Conservation (phyloP, 1,140 invertebrate genomes). For the Drosophila dunni region DNA sequence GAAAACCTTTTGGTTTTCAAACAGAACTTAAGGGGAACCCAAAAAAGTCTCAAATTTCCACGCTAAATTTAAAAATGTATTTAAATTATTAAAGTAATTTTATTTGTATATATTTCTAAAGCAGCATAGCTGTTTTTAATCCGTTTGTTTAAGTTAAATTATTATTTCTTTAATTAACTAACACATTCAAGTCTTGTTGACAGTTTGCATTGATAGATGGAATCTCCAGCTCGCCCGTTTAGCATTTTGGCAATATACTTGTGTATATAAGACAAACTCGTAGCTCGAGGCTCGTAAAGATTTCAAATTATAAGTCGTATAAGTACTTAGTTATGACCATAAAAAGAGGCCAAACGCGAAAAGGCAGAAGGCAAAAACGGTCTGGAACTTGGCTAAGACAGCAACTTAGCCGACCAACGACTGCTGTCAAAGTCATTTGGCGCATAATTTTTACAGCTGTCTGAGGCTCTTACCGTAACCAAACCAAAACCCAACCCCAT, state of each 20-base stretch:
- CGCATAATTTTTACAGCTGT: slow-evolving; percentile 77
- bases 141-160: too few species aligned
- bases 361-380: slow-evolving; percentile 4
- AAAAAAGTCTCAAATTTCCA: too few species aligned
- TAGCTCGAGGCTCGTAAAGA: slow-evolving; percentile 58
- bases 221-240: not conserved
- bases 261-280: slow-evolving; percentile 2
- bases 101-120: too few species aligned
- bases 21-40: not conserved
- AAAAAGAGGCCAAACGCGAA: slow-evolving; percentile 51
- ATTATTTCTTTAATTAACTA: too few species aligned
- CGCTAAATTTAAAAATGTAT: not conserved
- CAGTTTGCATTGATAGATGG: too few species aligned
- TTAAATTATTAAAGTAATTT: not conserved
- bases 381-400: slow-evolving; percentile 8
- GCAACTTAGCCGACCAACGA: slow-evolving; percentile 33
- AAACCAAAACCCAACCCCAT: too few species aligned
- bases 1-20: not conserved
- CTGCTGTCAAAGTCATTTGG: slow-evolving; percentile 77
- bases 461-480: slow-evolving; percentile 15
- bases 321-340: slow-evolving; percentile 79
- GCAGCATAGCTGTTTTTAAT: too few species aligned
- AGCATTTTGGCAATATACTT: slow-evolving; percentile 5
- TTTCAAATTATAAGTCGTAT: slow-evolving; percentile 76
- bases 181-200: too few species aligned